phyloP scores from a whole-genome alignment of 2,113 vertebrate species.

The Solea senegalensis region DNA sequence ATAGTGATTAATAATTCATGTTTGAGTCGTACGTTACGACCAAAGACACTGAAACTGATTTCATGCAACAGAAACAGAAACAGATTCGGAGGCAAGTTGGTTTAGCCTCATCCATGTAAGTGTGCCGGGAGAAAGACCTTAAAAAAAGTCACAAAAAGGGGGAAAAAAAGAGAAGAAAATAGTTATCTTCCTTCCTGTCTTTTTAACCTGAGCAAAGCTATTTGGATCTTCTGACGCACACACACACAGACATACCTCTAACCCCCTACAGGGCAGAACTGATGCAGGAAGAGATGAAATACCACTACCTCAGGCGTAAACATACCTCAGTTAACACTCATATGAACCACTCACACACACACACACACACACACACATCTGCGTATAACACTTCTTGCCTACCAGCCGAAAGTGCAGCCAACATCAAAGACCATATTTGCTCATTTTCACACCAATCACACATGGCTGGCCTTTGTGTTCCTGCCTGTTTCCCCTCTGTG shows the following conservation, averaged over 20 bases:
- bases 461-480: constrained; percentile 32
- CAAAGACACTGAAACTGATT: neutral
- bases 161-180: constrained; percentile 15
- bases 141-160: neutral
- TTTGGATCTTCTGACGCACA: constrained; percentile 49
- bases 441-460: constrained; percentile 67
- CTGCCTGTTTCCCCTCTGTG: neutral
- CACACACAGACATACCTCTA: constrained; percentile 33
- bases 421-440: constrained; percentile 69
- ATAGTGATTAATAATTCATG: too few species aligned
- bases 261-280: constrained; percentile 70
- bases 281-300: constrained; percentile 78
- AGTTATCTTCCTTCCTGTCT: constrained; percentile 43
- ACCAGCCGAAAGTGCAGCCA: constrained; percentile 9
- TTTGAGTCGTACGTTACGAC: neutral
- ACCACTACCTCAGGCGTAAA: constrained; percentile 77
- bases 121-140: constrained; percentile 2
- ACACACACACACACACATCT: constrained; percentile 8
- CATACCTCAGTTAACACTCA: constrained; percentile 69
- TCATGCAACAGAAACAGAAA: neutral
- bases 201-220: constrained; percentile 60
- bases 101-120: neutral
- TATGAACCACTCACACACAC: constrained; percentile 29
- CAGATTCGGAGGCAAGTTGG: neutral
- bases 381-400: constrained; percentile 29